phyloP scores from a whole-genome alignment of 2,797 vertebrate genomes.

The Mus caroli region DNA sequence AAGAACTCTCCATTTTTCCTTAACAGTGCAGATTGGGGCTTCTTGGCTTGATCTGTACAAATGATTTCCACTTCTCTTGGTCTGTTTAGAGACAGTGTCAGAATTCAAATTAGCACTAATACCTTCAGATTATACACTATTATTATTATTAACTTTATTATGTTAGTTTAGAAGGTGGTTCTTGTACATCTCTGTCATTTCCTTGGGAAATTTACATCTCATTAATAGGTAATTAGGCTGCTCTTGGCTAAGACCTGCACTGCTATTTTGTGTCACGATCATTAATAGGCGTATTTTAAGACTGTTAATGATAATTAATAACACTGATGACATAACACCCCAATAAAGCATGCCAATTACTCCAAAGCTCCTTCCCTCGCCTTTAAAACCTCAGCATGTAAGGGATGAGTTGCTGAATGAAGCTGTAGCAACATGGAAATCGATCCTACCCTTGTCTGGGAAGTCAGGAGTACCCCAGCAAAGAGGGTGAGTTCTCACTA shows the following conservation, averaged over 20 bases:
- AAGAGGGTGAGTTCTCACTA: not conserved
- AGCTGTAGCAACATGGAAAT: constrained; percentile 10
- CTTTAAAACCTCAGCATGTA: constrained; percentile 53
- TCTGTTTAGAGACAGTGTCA: constrained; percentile 78
- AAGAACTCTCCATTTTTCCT: constrained; percentile 61
- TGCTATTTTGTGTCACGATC: constrained; percentile 77
- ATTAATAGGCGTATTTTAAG: constrained; percentile 83
- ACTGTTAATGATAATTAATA: constrained; percentile 84
- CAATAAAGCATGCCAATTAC: constrained; percentile 69
- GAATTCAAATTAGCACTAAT: constrained; percentile 83
- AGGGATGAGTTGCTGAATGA: constrained; percentile 16
- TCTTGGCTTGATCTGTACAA: constrained; percentile 72
- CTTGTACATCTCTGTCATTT: constrained; percentile 83
- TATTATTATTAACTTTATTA: constrained; percentile 85
- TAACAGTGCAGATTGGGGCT: constrained; percentile 65
- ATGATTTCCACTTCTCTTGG: constrained; percentile 74
- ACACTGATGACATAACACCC: constrained; percentile 76
- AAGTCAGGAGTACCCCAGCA: not conserved
- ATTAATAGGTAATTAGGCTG: constrained; percentile 82
- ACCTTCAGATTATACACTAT: constrained; percentile 81
- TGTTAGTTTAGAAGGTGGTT: constrained; percentile 83
- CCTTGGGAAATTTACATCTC: constrained; percentile 84
- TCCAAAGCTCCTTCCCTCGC: constrained; percentile 49
- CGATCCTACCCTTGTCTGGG: not conserved
- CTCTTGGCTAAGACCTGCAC: constrained; percentile 78